Conservation (phyloP, 1,140 invertebrate species). For the Meloidogyne floridensis region DNA sequence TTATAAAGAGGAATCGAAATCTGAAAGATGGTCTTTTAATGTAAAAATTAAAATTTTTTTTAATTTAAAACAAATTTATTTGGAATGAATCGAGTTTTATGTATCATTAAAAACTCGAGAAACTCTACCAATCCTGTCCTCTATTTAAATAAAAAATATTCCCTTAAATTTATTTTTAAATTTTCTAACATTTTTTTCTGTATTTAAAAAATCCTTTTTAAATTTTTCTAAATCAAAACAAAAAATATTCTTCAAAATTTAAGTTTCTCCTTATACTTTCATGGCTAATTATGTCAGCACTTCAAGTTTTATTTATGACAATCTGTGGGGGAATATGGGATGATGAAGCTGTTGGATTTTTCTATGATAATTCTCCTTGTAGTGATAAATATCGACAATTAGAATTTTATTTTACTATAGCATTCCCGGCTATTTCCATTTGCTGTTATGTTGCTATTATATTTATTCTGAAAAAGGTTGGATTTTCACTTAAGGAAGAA, state of each 20-base stretch:
- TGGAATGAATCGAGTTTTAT: too few species aligned
- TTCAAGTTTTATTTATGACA: conserved; percentile 21
- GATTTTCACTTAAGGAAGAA: too few species aligned
- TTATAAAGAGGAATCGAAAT: not conserved
- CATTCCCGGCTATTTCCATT: conserved; percentile 17
- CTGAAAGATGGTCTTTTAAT: conserved; percentile 15
- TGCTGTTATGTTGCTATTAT: conserved; percentile 18
- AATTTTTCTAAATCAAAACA: too few species aligned
- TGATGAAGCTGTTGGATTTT: conserved; percentile 14
- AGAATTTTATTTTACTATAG: conserved; percentile 30
- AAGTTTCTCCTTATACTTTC: conserved; percentile 21
- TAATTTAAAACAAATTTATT: not conserved
- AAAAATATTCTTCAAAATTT: not conserved
- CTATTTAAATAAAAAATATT: too few species aligned
- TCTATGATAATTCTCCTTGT: conserved; percentile 1
- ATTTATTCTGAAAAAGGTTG: conserved; percentile 19
- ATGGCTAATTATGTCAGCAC: conserved; percentile 10
- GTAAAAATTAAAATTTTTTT: not conserved
- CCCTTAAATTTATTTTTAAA: too few species aligned
- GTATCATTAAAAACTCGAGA: too few species aligned
- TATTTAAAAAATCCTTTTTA: too few species aligned
- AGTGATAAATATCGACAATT: not conserved
- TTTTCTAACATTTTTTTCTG: too few species aligned
- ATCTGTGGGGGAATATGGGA: conserved; percentile 24
- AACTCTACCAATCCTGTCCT: too few species aligned